Evolutionary conservation across 2,797 vertebrate genomes (phyloP).

Genomic region (Hylomyscus alleni): DNA sequence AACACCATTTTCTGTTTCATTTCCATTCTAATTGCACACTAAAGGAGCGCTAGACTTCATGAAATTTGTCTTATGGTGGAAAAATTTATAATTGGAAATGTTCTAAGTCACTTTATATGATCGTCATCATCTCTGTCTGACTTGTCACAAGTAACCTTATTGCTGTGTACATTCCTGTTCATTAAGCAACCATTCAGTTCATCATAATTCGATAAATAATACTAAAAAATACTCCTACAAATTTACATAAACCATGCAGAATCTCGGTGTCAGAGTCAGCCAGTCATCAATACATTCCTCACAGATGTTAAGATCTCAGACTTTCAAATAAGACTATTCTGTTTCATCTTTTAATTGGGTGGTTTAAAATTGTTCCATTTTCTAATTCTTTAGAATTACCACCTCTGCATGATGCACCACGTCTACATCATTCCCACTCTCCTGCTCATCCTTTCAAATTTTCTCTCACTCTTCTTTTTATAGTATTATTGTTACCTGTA

Average conservation of each 20-base stretch:
- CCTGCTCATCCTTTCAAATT: not conserved
- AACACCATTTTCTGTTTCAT: not conserved
- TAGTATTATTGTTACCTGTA: not conserved
- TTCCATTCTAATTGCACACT: not conserved
- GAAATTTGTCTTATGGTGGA: not conserved
- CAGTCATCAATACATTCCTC: too few species aligned
- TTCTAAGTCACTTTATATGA: not conserved
- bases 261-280: not conserved
- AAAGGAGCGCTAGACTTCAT: not conserved
- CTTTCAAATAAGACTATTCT: not conserved
- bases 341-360: not conserved
- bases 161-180: not conserved
- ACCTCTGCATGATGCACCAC: not conserved
- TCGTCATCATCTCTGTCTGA: not conserved
- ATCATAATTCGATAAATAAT: not conserved
- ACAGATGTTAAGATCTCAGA: not conserved
- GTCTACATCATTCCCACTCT: not conserved
- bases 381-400: too few species aligned
- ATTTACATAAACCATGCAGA: not conserved
- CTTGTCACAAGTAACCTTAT: not conserved
- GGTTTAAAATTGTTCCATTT: not conserved
- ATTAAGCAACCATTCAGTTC: not conserved
- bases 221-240: too few species aligned
- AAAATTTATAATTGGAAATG: not conserved
- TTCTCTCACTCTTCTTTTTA: not conserved